Percentiles rank a stretch among this genome's conserved stretches.
Evolutionary conservation across 2,888 invertebrate genomes (phyloP).

Genomic region (Drosophila meridiana): DNA sequence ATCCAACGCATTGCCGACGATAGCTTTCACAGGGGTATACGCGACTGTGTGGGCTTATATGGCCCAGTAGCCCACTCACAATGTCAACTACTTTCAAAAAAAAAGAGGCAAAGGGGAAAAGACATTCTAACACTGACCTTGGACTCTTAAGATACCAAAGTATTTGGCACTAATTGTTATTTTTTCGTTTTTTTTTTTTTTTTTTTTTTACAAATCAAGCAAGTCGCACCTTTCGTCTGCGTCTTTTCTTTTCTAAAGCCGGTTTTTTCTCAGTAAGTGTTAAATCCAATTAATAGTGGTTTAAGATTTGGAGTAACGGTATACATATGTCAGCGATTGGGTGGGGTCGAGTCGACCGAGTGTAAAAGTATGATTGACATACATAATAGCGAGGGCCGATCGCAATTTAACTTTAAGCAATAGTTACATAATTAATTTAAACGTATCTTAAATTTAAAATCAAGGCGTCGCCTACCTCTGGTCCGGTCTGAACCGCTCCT

Average conservation of each 20-base stretch:
- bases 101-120: slow-evolving; percentile 3
- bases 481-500: slow-evolving; percentile 11
- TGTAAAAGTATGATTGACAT: background rate
- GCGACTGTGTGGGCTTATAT: slow-evolving; percentile 22
- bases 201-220: slow-evolving; percentile 9
- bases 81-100: slow-evolving; percentile 80
- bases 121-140: slow-evolving; percentile 53
- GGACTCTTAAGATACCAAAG: slow-evolving; percentile 15
- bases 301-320: background rate
- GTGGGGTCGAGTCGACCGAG: background rate
- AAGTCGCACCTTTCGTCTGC: slow-evolving; percentile 29
- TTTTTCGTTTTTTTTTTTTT: slow-evolving; percentile 1
- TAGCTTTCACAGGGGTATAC: slow-evolving; percentile 25
- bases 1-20: slow-evolving; percentile 10
- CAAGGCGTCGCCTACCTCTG: background rate
- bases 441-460: background rate
- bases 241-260: slow-evolving; percentile 23
- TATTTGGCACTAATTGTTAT: slow-evolving; percentile 29
- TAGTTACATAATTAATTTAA: background rate
- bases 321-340: background rate
- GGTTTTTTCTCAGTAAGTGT: slow-evolving; percentile 13
- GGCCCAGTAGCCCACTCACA: slow-evolving; percentile 44
- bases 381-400: background rate
- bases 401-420: background rate
- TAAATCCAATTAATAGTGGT: slow-evolving; percentile 16